Base-by-base conservation (phyloP, 92 coral and sea anemone genomes). In the Epizoanthus stellaris region DNA sequence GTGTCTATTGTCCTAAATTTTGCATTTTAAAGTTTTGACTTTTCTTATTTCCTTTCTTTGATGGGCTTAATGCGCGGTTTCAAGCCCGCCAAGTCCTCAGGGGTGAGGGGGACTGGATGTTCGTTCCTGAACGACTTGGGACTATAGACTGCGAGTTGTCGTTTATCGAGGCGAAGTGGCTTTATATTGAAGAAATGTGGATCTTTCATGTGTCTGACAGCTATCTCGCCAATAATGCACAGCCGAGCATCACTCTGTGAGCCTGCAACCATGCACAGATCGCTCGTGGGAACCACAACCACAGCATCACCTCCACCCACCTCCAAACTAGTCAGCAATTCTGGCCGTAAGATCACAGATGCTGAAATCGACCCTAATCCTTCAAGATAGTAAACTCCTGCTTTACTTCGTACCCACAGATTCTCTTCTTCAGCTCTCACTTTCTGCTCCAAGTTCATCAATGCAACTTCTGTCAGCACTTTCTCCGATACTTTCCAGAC, bases 161-260 rank as follows among this genome's bases (percentile, higher is more conserved):
- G 75, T 77, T 93, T 86, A 77, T 70, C 20, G 15, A 95, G 87
- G 0, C 98, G 92, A 57, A 95, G 86, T 16, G 93, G 95, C 80
- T 95, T 89, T 19, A 86, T 74, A 80, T 94, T 81, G 53, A 95
- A 89, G 80, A 86, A 93, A 77, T 93, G 90, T 4, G 95, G 92
- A 76, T 95, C 94, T 13, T 84, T 89, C 69, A 91, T 84, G 43
- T 91, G 92, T 54, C 85, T 88, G 20, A 95, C 86, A 38, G 98
- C 92, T 64, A 95, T 90, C 73, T 95, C 98, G 0, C 98, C 95
- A 56, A 95, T 94, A 42, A 93, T 92, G 40, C 97, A 95, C 39
- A 95, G 90, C 63, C 91, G 95, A 12, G 92, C 92, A 17, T 89
- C 98, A 39, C 88, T 91, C 85, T 93, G 91, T 42, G 98, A 86